These are phyloP conservation scores for Agapornis canus DNA, from an alignment of 2,797 vertebrate genomes.

Conservation along the genomic window DNA sequence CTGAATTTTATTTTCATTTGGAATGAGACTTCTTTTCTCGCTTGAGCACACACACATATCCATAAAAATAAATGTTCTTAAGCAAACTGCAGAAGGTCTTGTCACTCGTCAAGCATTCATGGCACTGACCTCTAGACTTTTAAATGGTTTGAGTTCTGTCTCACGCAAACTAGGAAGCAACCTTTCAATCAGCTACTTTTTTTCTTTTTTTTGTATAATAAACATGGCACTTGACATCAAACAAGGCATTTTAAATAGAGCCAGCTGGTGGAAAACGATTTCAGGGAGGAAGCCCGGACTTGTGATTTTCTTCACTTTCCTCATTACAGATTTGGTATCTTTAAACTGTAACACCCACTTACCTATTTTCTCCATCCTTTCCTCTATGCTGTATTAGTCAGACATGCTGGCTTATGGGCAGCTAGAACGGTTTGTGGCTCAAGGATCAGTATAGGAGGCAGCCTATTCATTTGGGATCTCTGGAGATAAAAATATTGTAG, in stretches of 20 bases:
- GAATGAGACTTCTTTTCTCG: neutral
- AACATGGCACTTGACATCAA: neutral
- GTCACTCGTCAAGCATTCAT: neutral
- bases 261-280: constrained; percentile 1
- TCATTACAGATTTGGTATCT: neutral
- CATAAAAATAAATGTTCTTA: neutral
- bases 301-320: constrained; percentile 18
- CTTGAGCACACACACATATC: neutral
- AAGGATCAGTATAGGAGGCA: neutral
- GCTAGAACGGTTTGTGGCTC: neutral
- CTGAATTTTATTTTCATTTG: neutral
- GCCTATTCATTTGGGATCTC: neutral
- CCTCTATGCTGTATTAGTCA: neutral
- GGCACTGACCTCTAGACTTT: neutral
- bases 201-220: neutral
- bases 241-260: constrained; percentile 2
- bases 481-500: neutral
- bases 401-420: neutral
- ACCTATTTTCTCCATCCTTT: neutral
- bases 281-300: neutral
- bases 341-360: neutral
- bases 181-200: neutral
- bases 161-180: neutral
- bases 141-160: neutral
- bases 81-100: neutral